Evolutionary conservation across 53 echinoderm and acorn worm genomes (phyloP).

Genomic region (Temnopleurus reevesii): DNA sequence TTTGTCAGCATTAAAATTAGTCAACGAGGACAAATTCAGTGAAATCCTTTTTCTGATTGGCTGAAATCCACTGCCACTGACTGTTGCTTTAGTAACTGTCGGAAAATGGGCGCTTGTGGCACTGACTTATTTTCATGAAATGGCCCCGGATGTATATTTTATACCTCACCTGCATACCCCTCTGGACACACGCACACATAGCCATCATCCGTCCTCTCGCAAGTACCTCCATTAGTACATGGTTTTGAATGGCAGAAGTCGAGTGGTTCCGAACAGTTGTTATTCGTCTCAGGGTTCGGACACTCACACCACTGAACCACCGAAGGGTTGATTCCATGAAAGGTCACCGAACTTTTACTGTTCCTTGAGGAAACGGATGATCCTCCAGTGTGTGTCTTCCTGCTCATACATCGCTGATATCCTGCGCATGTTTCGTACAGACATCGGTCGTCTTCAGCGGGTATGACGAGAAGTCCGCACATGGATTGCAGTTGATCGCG

Average conservation of each 20-base stretch:
- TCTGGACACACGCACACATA: conserved; percentile 77
- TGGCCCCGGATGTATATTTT: no score
- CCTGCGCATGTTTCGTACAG: conserved; percentile 77
- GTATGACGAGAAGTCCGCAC: conserved; percentile 74
- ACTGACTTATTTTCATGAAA: no score
- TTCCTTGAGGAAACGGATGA: conserved; percentile 67
- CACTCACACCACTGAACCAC: conserved; percentile 90
- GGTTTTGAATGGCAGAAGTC: conserved; percentile 78
- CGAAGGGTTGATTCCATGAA: conserved; percentile 76
- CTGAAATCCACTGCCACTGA: no score
- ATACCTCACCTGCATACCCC: conserved; percentile 67
- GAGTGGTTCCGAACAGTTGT: conserved; percentile 75
- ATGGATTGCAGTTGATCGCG: conserved; percentile 71
- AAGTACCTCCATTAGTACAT: conserved; percentile 75
- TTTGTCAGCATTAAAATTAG: no score
- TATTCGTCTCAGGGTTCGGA: conserved; percentile 66
- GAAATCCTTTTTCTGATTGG: no score
- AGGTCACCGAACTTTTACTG: conserved; percentile 59
- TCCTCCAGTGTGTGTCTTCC: conserved; percentile 66
- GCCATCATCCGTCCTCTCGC: conserved; percentile 66
- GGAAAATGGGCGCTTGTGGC: no score
- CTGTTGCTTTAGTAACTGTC: no score
- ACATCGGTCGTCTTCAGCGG: conserved; percentile 84
- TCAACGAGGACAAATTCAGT: no score
- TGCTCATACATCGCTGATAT: conserved; percentile 73